Percentiles rank a stretch among this genome's conserved stretches.
Conservation (phyloP, 1,140 invertebrate genomes). For the Dreissena rostriformis region DNA sequence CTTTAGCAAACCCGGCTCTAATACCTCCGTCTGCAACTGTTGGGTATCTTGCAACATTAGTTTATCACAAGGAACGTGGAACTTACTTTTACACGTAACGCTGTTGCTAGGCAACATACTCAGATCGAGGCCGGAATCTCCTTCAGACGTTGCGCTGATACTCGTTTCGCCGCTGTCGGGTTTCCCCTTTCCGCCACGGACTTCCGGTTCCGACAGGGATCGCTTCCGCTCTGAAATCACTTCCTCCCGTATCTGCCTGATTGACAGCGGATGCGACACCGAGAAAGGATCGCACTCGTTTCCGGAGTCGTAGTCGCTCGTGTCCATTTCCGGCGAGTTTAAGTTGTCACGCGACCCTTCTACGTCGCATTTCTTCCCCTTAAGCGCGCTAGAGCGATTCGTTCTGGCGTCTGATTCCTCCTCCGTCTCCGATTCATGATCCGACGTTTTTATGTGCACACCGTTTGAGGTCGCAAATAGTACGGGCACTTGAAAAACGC, state of each 20-base stretch:
- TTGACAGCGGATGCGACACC: slow-evolving; percentile 69
- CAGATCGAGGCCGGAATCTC: slow-evolving; percentile 74
- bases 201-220: slow-evolving; percentile 64
- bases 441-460: slow-evolving; percentile 72
- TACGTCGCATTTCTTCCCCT: slow-evolving; percentile 74
- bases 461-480: slow-evolving; percentile 78
- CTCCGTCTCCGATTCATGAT: slow-evolving; percentile 47
- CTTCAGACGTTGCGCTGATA: slow-evolving; percentile 56
- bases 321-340: slow-evolving; percentile 64
- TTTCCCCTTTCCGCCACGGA: slow-evolving; percentile 19
- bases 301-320: slow-evolving; percentile 79
- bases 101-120: slow-evolving; percentile 46
- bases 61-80: slow-evolving; percentile 24
- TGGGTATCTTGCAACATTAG: slow-evolving; percentile 31
- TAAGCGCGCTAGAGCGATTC: slow-evolving; percentile 34
- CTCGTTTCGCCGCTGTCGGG: slow-evolving; percentile 5
- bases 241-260: slow-evolving; percentile 51
- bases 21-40: slow-evolving; percentile 6
- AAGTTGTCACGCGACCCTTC: slow-evolving; percentile 64
- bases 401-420: slow-evolving; percentile 46
- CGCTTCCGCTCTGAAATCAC: slow-evolving; percentile 42
- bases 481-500: slow-evolving; percentile 72
- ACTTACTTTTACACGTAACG: slow-evolving; percentile 12
- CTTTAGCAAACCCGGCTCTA: background rate
- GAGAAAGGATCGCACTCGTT: slow-evolving; percentile 72